Base-by-base conservation (phyloP, 2,888 invertebrate genomes). In the Molorchus minor region DNA sequence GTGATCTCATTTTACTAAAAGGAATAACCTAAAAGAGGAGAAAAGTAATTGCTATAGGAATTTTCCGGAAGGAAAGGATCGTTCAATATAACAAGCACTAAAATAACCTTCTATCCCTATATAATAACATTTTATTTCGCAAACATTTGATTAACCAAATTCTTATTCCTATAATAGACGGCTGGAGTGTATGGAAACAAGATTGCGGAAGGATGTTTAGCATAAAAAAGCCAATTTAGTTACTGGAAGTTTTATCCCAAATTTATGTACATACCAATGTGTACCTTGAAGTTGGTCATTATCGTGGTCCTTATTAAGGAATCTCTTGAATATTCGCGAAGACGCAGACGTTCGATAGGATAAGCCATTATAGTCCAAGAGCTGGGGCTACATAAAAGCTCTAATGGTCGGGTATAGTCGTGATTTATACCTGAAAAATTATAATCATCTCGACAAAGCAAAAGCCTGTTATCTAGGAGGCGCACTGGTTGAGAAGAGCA, bases 191-290 rank as follows among this genome's bases (percentile, higher is more conserved):
- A 49, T 35, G 36, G 38, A 49, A 38, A 49, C 35, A 49, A 38
- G 36, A 38, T 49, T 38, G n/a, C 49, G 10, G 3, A 29, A 38
- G 38, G 21, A 25, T 49, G 38, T 49, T 49, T 21, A 25, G 21
- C 36, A 25, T 49, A 38, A 49, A 49, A 38, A 38, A 38, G 21
- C 49, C 49, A 38, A 49, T 49, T 49, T 49, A 29, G 38, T 49
- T 36, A 38, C 36, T 38, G 49, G 38, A 49, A 36, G 36, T 19
- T 25, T 21, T 47, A 25, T 25, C n/a, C 13, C 13, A 49, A 38
- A 38, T 49, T 49, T 49, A n/a, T n/a, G n/a, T n/a, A 16, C 38
- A 49, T 38, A 19, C 38, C 17, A 38, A 38, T 49, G 36, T 38
- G 38, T 38, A 38, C 15, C 15, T 20, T 25, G 16, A 25, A 21